Base-by-base conservation (phyloP, 23 tunicate genomes). In the Trididemnum miniatum region DNA sequence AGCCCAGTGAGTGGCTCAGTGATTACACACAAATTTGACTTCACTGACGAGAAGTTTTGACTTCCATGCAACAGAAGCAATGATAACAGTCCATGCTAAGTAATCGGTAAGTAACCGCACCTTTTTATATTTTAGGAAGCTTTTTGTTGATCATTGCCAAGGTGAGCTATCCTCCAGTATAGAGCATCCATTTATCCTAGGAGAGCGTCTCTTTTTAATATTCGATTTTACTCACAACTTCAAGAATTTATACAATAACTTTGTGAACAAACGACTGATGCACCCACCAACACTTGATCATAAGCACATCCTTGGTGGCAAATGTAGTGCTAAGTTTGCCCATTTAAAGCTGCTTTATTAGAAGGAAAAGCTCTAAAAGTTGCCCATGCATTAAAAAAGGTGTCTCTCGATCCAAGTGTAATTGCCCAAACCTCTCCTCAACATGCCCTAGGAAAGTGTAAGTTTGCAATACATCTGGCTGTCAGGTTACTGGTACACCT, bases 201-300 rank as follows among this genome's bases (percentile, higher is more conserved):
- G 62, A 40, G 65, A 75, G 33, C 60, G 62, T 40, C 35, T 75
- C 4, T 75, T 75, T 28, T 32, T 75, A 7, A 29, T 75, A 38
- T 75, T 75, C 27, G 65, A 75, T n/a, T 75, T 75, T 27, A 75
- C 65, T 4, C 80, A 75, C 27, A 75, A 75, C 31, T 75, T 75
- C 27, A 75, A 75, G 33, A 69, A 69, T 24, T 31, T 69, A 18
- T 69, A 31, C 75, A 29, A 69, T 36, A 69, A 69, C 75, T 69
- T 69, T 69, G 38, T 69, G 22, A 31, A 9, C 22, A 69, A 69
- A 69, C 18, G 38, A 12, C 75, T 7, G 29, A 75, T 75, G 80
- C 60, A 50, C 62, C 62, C 62, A 40, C 60, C 80, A 40, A 75
- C 80, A 7, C 35, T 50, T 36, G 65, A 65, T 18, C 35, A 36